Evolutionary conservation across 2,888 invertebrate genomes (phyloP), one percentile per base, ranked within the genome.

Genomic region (Drosophila rubida): DNA sequence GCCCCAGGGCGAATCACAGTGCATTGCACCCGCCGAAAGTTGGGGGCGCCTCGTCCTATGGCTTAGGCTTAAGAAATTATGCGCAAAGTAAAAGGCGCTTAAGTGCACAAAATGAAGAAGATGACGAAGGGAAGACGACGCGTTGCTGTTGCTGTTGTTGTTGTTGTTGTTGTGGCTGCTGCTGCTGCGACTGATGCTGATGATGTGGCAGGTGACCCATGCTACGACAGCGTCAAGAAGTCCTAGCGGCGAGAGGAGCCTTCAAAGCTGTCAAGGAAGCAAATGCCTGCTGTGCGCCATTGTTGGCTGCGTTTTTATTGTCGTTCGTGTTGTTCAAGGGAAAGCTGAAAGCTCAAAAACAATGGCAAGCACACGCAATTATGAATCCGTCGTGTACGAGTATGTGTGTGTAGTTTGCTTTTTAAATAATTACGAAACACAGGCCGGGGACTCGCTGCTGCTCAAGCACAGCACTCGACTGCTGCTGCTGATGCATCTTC

Each of bases 41-140:
- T 35, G 19, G 48, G 48, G 44, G 7, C 6, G 25, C 22, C 41
- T 16, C 22, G 45, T 11, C 13, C 13, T 30, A 11, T 32, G 32
- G 37, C 46, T 35, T 50, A 35, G 54, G 81, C 63, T 64, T 69
- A 73, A 78, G 87, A 77, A 87, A 81, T 77, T 75, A 79, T 75
- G 81, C 81, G 73, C 71, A 80, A 78, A 78, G 81, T 75, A 66
- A 81, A 84, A 85, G 85, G 69, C 77, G 75, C 79, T 75, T 69
- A 71, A 77, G 80, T 80, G 77, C 76, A 85, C 72, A 82, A 82
- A 80, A 86, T 75, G 69, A 78, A 78, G 62, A 59, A 50, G 60
- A 76, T 55, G 50, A 37, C 30, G 32, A 37, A 44, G 13, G 14
- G 4, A 64, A 65, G 68, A 65, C 48, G 58, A 75, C 54, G 44